phyloP scores from a whole-genome alignment of 2,113 vertebrate genomes.

The Onychostruthus taczanowskii region DNA sequence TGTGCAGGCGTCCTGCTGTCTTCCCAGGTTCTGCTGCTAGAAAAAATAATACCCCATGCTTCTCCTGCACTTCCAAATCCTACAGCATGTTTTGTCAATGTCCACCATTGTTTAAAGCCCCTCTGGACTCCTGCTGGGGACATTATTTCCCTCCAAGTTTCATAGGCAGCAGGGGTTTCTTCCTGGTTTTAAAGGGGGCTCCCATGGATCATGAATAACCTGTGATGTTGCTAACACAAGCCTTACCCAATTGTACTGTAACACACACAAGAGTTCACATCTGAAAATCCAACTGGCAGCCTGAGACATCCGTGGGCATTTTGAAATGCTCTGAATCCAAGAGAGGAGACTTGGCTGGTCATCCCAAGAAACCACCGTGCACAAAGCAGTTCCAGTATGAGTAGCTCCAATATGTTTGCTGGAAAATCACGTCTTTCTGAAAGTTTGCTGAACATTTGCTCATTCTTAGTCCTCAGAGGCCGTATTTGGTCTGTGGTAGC shows the following conservation, averaged over 20 bases:
- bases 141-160: slow-evolving; percentile 26
- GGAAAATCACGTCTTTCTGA: background rate
- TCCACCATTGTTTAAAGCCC: slow-evolving; percentile 29
- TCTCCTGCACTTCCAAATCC: background rate
- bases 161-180: background rate
- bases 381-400: fast-evolving
- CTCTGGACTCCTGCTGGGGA: slow-evolving; percentile 12
- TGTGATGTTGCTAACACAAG: background rate
- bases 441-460: background rate
- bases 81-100: slow-evolving; percentile 23
- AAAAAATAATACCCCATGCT: background rate
- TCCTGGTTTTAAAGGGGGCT: slow-evolving; percentile 40
- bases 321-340: background rate
- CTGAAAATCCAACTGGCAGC: background rate
- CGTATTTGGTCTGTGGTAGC: background rate
- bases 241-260: background rate
- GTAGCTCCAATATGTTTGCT: fast-evolving
- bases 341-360: background rate
- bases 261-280: background rate
- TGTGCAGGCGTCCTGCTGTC: slow-evolving; percentile 17
- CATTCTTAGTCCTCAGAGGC: background rate
- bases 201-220: slow-evolving; percentile 21
- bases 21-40: background rate
- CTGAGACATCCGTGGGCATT: background rate
- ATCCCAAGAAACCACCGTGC: background rate